Evolutionary conservation across 2,113 vertebrate species (phyloP).

Genomic region (Myiopsitta monachus): DNA sequence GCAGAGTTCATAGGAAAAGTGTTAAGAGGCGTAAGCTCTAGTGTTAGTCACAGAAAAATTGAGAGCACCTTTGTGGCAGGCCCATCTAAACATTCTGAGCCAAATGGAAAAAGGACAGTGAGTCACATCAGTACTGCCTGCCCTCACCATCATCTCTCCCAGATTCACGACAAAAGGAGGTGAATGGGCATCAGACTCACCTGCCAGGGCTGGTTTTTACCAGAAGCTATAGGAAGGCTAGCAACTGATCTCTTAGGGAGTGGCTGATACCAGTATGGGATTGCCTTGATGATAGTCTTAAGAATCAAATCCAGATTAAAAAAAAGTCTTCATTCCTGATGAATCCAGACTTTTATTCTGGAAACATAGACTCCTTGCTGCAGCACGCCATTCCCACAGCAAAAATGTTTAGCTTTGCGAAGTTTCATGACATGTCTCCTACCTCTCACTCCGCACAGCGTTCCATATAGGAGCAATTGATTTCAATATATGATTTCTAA

Average conservation of each 20-base stretch:
- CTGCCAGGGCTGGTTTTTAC: neutral
- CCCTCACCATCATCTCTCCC: no score
- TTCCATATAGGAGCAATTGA: neutral
- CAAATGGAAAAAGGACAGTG: neutral
- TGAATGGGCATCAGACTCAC: neutral
- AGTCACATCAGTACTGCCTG: neutral
- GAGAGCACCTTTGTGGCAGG: neutral
- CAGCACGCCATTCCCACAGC: neutral
- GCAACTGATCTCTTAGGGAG: neutral
- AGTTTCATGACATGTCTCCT: neutral
- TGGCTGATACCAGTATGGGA: neutral
- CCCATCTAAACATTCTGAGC: neutral
- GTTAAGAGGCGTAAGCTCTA: neutral
- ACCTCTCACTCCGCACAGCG: neutral
- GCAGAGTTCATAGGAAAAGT: fast-evolving
- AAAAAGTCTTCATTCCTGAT: neutral
- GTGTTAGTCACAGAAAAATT: neutral
- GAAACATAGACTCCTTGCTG: neutral
- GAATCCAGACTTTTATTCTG: neutral
- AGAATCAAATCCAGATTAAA: neutral
- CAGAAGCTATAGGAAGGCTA: neutral
- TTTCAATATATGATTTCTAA: neutral
- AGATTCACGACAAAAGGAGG: neutral
- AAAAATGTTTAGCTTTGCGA: neutral
- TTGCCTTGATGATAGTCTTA: neutral